Evolutionary conservation across 2,888 invertebrate genomes (phyloP).

Genomic region (Chalcosyrphus nemorum): DNA sequence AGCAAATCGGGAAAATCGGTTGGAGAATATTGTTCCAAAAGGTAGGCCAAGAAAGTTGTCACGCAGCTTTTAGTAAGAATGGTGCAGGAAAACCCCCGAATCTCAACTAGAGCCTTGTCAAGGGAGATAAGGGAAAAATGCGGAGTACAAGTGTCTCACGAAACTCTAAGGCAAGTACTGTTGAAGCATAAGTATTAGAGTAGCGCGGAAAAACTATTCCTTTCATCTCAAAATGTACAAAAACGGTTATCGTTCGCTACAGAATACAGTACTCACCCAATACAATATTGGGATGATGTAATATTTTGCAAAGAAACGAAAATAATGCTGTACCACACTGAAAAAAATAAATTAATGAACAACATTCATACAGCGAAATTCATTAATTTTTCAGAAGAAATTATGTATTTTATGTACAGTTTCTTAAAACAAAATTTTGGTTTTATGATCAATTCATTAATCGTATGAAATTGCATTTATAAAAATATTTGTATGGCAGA

Average conservation of each 20-base stretch:
- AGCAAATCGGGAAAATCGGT: neutral
- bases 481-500: too few relatives aligned
- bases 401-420: too few relatives aligned
- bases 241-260: neutral
- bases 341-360: too few relatives aligned
- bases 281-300: constrained; percentile 8
- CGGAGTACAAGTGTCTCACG: neutral
- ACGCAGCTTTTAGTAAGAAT: neutral
- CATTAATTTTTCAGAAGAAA: too few relatives aligned
- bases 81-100: neutral
- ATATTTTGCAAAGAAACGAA: constrained; percentile 64
- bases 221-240: neutral
- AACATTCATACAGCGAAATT: too few relatives aligned
- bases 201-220: neutral
- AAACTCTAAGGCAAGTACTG: neutral
- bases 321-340: constrained; percentile 66
- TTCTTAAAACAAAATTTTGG: too few relatives aligned
- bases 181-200: neutral
- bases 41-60: neutral
- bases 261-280: neutral
- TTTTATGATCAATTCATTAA: too few relatives aligned
- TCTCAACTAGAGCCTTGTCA: neutral
- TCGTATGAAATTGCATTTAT: too few relatives aligned
- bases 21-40: neutral
- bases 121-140: neutral